phyloP scores from a whole-genome alignment of 2,113 vertebrate genomes.

The Cyanoramphus novaezelandiae region DNA sequence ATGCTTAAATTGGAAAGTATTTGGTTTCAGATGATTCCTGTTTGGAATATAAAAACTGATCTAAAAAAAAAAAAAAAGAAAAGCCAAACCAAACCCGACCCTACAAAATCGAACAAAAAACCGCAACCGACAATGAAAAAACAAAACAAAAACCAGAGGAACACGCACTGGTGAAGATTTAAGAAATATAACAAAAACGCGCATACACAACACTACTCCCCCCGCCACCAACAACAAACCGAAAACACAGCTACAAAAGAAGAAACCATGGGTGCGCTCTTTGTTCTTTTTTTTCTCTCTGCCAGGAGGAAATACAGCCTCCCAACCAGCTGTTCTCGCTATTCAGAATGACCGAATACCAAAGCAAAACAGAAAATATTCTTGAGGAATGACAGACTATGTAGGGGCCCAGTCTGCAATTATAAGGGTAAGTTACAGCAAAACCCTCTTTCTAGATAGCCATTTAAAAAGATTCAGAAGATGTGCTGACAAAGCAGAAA shows the following conservation, averaged over 20 bases:
- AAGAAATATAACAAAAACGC: background rate
- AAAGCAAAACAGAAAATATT: background rate
- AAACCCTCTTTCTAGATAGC: background rate
- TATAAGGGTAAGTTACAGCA: background rate
- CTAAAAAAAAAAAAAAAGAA: background rate
- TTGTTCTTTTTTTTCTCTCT: background rate
- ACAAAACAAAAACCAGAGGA: background rate
- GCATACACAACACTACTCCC: background rate
- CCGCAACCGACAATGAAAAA: background rate
- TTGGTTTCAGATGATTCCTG: background rate
- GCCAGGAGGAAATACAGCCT: background rate
- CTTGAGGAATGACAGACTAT: background rate
- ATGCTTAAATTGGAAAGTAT: background rate
- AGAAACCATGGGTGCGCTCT: background rate
- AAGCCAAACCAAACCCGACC: no score
- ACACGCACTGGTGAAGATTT: background rate
- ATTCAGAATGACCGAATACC: background rate
- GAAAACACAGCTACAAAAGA: background rate
- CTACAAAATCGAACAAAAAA: background rate
- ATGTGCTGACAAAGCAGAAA: background rate
- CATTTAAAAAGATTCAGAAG: background rate
- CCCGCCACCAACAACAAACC: background rate
- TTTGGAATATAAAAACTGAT: background rate
- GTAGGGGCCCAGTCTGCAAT: background rate
- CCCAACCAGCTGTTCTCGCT: background rate